Base-by-base conservation (phyloP, 1,140 invertebrate genomes). In the Hycleus phaleratus region DNA sequence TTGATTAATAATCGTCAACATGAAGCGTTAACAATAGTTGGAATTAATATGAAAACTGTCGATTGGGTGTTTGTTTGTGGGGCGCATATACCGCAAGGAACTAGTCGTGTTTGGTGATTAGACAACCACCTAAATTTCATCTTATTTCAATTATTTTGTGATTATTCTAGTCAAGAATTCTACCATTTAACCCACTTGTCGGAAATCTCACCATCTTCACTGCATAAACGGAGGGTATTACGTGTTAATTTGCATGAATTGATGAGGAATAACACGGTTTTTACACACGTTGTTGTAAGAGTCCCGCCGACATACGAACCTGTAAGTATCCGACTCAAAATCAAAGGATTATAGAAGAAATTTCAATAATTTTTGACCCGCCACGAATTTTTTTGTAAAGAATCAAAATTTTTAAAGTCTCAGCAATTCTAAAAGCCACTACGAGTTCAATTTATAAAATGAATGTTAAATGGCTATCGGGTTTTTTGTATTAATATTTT, bases 31-130 rank as follows among this genome's bases (percentile, higher is more conserved):
- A 78, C 78, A 2, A 49, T 88, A 6, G 79, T 86, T 63, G 71
- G 79, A 2, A 68, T 82, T 2, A 84, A 86, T 70, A 75, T 87
- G 5, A 78, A 83, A 61, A 75, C 77, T 12, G 78, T 74, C 45
- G 82, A 88, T 62, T 90, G 87, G 87, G 69, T 90, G 12, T 90
- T 84, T 68, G 83, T 81, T 12, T 91, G 87, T 69, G 77, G 78
- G 38, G 82, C 84, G 4, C 77, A 77, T 46, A 71, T 68, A 9
- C 66, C 79, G 11, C 69, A 78, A 52, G 74, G 73, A 24, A 71
- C 76, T 5, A 74, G 78, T 50, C 77, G 80, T 73, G 75, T 82
- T 68, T 88, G 86, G 86, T 88, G 77, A 78, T 70, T 55, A 18
- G 18, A 18, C 1, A 18, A 18, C 18, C 0, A 18, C 18, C 18